Evolutionary conservation across 2,797 vertebrate species (phyloP), one percentile per base, ranked within the genome.

Genomic region (Poecilia picta): DNA sequence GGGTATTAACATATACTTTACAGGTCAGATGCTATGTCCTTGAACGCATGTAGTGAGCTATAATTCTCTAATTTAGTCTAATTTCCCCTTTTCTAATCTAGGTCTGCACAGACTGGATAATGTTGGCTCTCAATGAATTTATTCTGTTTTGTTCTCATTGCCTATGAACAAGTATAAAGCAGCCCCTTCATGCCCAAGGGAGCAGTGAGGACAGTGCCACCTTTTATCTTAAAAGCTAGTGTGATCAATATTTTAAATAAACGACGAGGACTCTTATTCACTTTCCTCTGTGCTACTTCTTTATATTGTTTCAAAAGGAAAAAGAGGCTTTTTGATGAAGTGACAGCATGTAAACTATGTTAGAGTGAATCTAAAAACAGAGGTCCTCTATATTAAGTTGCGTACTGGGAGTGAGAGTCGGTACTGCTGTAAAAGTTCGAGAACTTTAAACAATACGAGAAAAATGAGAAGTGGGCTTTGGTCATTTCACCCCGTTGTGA

Each of bases 1-100:
- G 41, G 78, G 51, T 49, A 81, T 82, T 78, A 76, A 80, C 75
- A 59, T 51, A 36, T 55, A 68, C 79, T 85, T 85, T 85, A 46
- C 43, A 77, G 81, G 75, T 87, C 76, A 77, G 10, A 51, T 55
- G 36, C 76, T 83, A 81, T 41, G 66, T 70, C 74, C 4, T 10
- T 73, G 68, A 83, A 47, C 47, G 51, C 6, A 46, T 36, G 33
- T 75, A 55, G 66, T n/a, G 18, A 41, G 33, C 43, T 72, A 73
- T 80, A 49, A 83, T 72, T 83, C 46, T 77, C 36, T 59, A 71
- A 75, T 15, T 49, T 31, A 74, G 43, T 20, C 64, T n/a, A n/a
- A 41, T 55, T 72, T 64, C 20, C 23, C 12, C 71, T 72, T 47
- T 59, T 23, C 13, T 73, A 8, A 77, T 49, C n/a, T 36, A 31